These are phyloP conservation scores for Gambusia yucatana DNA, from an alignment of 2,797 vertebrate species.

Conservation along the genomic window DNA sequence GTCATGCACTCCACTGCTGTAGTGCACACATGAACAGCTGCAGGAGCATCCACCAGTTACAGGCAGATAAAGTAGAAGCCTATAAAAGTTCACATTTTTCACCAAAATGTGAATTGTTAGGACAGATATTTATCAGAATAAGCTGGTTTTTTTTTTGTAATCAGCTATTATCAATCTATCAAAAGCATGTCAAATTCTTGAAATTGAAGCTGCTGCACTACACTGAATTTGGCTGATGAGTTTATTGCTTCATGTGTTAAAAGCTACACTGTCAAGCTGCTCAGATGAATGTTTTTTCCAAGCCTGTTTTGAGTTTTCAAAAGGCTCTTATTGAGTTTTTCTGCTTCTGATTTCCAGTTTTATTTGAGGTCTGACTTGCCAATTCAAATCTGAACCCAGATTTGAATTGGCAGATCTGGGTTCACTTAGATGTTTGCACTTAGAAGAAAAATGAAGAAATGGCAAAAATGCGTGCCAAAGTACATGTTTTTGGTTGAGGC, in stretches of 20 bases:
- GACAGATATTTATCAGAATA: slow-evolving; percentile 1
- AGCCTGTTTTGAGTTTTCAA: background rate
- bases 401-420: too few relatives aligned
- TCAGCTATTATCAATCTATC: background rate
- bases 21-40: background rate
- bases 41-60: slow-evolving; percentile 1
- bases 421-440: too few relatives aligned
- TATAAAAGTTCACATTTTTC: background rate
- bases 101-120: slow-evolving; percentile 8
- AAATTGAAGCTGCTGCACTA: background rate
- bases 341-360: background rate
- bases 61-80: background rate
- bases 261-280: background rate
- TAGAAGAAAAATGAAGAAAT: background rate
- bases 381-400: background rate
- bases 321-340: background rate
- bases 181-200: background rate
- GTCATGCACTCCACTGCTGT: slow-evolving; percentile 1
- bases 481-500: background rate
- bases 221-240: background rate
- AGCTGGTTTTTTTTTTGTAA: background rate
- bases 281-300: background rate
- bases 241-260: background rate
- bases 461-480: background rate
- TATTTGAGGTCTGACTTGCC: background rate